Evolutionary conservation across 2,888 invertebrate genomes (phyloP), one percentile per base, ranked within the genome.

Genomic region (Belgica antarctica): DNA sequence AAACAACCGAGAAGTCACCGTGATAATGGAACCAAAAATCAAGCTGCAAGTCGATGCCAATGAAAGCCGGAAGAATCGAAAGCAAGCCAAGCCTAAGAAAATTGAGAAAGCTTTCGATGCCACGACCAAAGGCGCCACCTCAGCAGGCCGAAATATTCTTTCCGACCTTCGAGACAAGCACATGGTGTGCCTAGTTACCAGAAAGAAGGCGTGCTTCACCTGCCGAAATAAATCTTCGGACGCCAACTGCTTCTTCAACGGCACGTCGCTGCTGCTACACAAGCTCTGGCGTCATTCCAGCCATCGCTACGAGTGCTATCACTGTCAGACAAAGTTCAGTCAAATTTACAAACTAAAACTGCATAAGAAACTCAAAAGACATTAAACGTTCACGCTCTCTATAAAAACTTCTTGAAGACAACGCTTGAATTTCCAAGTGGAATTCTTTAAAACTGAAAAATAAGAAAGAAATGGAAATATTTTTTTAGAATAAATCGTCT

Each of bases 231-330:
- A 1, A 77, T 77, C 47, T 73, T 77, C 71, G 75, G 74, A 10
- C 69, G 78, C 77, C 41, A 78, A 79, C 47, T 81, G 81, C 3
- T 83, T 83, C 73, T 83, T 83, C 72, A 82, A 80, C 1, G 78
- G 77, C 34, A 79, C 79, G 52, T 81, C 83, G 0, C 75, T 84
- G 71, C 76, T 80, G 1, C 74, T 84, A 70, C 85, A 85, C 76
- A 77, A 77, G 12, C 73, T 81, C 24, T 85, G 85, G 85, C 79
- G 81, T 71, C 85, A 85, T 74, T 72, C 75, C 15, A 27, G 25
- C 17, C 59, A 57, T 59, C 47, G 2, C 71, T 72, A 52, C 31
- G 71, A 73, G 27, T 79, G 79, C 46, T 70, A 71, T 27, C 73
- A 74, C 70, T 79, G 79, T 72, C 73, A 73, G 31, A 73, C 73